Percentiles rank a stretch among this genome's conserved stretches.
Conservation (phyloP, 2,888 invertebrate species). For the Mesorhabditis spiculigera region DNA sequence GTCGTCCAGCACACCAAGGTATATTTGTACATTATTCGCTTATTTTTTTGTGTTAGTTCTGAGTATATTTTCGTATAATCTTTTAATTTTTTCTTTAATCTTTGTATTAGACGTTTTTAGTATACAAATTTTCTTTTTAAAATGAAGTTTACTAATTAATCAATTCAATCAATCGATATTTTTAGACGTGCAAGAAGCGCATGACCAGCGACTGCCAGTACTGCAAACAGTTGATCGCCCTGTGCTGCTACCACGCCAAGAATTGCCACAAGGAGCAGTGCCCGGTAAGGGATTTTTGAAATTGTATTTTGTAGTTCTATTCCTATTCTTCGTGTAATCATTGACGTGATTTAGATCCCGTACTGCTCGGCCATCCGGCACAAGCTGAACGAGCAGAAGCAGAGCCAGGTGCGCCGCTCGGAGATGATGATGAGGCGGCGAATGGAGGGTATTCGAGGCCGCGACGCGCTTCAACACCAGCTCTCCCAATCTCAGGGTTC, state of each 20-base stretch:
- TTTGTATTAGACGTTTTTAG: too few relatives aligned
- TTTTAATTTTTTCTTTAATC: too few relatives aligned
- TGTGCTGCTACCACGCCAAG: constrained; percentile 97
- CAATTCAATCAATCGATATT: background rate
- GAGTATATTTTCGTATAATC: too few relatives aligned
- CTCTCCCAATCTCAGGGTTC: background rate
- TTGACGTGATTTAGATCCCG: constrained; percentile 72
- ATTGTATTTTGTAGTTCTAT: background rate
- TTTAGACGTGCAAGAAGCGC: constrained; percentile 78
- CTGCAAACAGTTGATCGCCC: constrained; percentile 94
- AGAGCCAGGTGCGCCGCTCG: constrained; percentile 89
- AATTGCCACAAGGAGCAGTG: constrained; percentile 69
- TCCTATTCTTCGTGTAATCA: background rate
- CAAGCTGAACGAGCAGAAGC: constrained; percentile 91
- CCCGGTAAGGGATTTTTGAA: constrained; percentile 58
- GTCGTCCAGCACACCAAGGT: constrained; percentile 91
- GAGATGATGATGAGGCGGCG: constrained; percentile 77
- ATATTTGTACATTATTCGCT: constrained; percentile 66
- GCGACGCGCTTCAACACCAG: background rate
- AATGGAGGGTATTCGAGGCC: constrained; percentile 59
- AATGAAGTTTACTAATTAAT: too few relatives aligned
- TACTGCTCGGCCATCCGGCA: constrained; percentile 97
- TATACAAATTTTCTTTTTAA: too few relatives aligned
- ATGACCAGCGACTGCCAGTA: constrained; percentile 91
- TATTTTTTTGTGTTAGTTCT: too few relatives aligned